Conservation (phyloP, 92 coral and sea anemone species). For the Porites rus region DNA sequence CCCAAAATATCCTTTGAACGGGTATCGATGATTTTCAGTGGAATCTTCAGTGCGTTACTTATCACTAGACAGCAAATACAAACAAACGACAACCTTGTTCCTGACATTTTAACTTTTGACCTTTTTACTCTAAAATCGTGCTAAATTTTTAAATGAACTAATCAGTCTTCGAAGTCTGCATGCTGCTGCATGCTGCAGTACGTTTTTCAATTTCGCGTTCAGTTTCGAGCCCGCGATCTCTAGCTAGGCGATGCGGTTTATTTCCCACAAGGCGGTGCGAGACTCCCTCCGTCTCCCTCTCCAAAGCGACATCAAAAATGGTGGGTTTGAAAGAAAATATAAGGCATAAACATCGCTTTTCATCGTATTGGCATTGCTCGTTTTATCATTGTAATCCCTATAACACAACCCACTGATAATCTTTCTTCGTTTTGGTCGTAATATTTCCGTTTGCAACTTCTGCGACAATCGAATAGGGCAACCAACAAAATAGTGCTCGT, state of each 20-base stretch:
- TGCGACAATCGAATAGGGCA: background rate
- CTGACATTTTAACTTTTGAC: too few relatives aligned
- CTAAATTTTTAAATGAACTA: too few relatives aligned
- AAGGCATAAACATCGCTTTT: slow-evolving; percentile 54
- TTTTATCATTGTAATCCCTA: background rate
- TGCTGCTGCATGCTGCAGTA: too few relatives aligned
- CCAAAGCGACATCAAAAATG: slow-evolving; percentile 77
- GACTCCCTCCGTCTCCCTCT: slow-evolving; percentile 53
- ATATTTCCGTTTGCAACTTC: background rate
- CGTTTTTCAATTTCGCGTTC: too few relatives aligned
- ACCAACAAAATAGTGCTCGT: background rate
- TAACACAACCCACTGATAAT: background rate
- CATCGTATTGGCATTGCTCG: slow-evolving; percentile 39
- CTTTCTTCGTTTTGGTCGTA: background rate
- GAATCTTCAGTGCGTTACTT: too few relatives aligned
- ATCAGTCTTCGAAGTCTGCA: too few relatives aligned
- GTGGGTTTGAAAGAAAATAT: slow-evolving; percentile 62
- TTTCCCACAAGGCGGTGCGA: slow-evolving; percentile 74
- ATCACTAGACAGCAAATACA: too few relatives aligned
- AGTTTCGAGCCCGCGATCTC: slow-evolving; percentile 48
- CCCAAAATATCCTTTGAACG: too few relatives aligned
- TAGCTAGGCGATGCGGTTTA: background rate
- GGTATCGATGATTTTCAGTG: too few relatives aligned
- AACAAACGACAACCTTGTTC: too few relatives aligned
- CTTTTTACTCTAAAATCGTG: too few relatives aligned